Evolutionary conservation across 2,888 invertebrate species (phyloP).

Genomic region (Drosophila ezoana): DNA sequence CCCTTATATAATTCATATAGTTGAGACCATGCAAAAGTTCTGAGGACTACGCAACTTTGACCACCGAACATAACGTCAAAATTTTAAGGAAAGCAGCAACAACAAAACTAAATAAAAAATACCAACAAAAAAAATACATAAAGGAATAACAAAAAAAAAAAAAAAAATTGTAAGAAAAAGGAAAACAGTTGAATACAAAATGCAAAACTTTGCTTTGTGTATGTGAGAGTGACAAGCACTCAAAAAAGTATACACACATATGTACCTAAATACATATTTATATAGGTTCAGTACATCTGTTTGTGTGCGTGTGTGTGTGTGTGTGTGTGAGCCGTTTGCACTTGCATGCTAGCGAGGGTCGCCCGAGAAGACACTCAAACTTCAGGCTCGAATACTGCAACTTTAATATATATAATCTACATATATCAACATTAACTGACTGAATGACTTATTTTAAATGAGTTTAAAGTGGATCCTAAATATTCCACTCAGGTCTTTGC

Average conservation of each 20-base stretch:
- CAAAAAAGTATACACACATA: conserved; percentile 33
- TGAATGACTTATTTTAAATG: no score
- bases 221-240: conserved; percentile 41
- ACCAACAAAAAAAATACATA: not conserved
- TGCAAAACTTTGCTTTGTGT: conserved; percentile 52
- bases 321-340: conserved; percentile 30
- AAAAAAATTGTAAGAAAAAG: conserved; percentile 6
- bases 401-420: no score
- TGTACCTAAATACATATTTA: conserved; percentile 46
- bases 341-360: conserved; percentile 46
- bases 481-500: no score
- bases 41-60: conserved; percentile 44
- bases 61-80: conserved; percentile 34
- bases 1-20: conserved; percentile 22
- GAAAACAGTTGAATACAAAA: conserved; percentile 45
- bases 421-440: no score
- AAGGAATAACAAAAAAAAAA: conserved; percentile 34
- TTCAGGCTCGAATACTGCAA: no score
- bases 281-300: conserved; percentile 17
- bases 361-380: not conserved
- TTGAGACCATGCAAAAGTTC: conserved; percentile 35
- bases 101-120: conserved; percentile 6
- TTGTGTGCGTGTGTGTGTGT: conserved; percentile 2
- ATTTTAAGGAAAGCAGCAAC: conserved; percentile 1
- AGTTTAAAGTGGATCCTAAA: no score